phyloP scores from a whole-genome alignment of 2,113 vertebrate species.

The Scomber scombrus region DNA sequence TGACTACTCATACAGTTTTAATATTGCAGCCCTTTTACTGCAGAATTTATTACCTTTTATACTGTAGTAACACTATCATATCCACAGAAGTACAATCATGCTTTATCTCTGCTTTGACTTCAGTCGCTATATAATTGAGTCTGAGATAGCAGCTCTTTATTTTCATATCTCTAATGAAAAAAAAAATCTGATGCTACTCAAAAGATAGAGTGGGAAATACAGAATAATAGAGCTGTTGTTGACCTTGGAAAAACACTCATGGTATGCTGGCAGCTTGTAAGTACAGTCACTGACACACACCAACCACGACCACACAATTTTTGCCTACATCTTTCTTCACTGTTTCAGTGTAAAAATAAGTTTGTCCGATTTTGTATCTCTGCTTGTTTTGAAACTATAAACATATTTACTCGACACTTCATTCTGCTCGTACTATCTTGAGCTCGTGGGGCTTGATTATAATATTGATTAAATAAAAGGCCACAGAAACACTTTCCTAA shows the following conservation, averaged over 20 bases:
- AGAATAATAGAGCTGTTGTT: conserved; percentile 11
- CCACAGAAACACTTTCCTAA: neutral
- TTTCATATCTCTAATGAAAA: conserved; percentile 27
- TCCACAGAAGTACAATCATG: conserved; percentile 11
- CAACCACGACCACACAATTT: neutral
- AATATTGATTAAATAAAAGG: conserved; percentile 18
- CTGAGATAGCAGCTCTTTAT: conserved; percentile 12
- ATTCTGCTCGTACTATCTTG: conserved; percentile 6
- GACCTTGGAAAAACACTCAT: conserved; percentile 4
- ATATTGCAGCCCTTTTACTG: conserved; percentile 29
- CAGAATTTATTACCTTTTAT: neutral
- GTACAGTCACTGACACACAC: conserved; percentile 1
- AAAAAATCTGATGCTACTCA: conserved; percentile 5
- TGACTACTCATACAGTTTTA: neutral
- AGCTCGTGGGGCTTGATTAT: conserved; percentile 30
- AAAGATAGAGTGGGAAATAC: conserved; percentile 5
- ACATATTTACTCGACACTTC: neutral
- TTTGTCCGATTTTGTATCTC: neutral
- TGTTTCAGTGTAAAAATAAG: neutral
- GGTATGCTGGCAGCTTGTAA: neutral
- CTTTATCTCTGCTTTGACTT: conserved; percentile 36
- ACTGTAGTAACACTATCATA: neutral
- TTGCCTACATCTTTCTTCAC: neutral
- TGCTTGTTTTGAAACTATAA: conserved; percentile 9
- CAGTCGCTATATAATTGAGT: conserved; percentile 20